Conservation (phyloP, 2,113 vertebrate genomes). For the Sminthopsis crassicaudata region DNA sequence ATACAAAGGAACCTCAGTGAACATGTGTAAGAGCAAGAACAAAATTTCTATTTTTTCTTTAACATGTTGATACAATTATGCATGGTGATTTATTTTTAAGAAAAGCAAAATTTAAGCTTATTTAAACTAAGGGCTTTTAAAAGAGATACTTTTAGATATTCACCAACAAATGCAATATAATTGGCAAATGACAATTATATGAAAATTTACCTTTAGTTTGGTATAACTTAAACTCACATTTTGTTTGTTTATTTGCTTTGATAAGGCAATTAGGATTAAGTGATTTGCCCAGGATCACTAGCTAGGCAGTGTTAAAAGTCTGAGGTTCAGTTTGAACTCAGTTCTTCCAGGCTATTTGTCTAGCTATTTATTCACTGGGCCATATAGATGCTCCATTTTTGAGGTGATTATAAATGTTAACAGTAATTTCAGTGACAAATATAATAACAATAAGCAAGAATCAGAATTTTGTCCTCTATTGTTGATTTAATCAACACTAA, state of each 20-base stretch:
- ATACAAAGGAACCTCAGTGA: not conserved
- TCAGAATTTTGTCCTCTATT: conserved; percentile 19
- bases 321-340: no score
- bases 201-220: not conserved
- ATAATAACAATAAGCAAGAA: conserved; percentile 10
- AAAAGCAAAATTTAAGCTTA: not conserved
- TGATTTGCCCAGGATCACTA: no score
- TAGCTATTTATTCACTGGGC: no score
- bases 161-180: not conserved
- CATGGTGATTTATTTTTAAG: not conserved
- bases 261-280: no score
- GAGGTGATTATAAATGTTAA: conserved; percentile 6
- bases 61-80: conserved; percentile 33
- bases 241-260: not conserved
- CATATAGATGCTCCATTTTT: not conserved
- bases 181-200: not conserved
- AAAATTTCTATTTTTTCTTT: conserved; percentile 3
- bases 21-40: not conserved
- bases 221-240: conserved; percentile 9
- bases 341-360: no score
- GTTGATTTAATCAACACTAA: conserved; percentile 13
- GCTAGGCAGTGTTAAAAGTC: no score
- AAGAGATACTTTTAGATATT: not conserved
- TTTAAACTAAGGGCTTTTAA: conserved; percentile 20
- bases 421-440: conserved; percentile 28